phyloP scores from a whole-genome alignment of 2,113 vertebrate species.

The Hippocampus comes region DNA sequence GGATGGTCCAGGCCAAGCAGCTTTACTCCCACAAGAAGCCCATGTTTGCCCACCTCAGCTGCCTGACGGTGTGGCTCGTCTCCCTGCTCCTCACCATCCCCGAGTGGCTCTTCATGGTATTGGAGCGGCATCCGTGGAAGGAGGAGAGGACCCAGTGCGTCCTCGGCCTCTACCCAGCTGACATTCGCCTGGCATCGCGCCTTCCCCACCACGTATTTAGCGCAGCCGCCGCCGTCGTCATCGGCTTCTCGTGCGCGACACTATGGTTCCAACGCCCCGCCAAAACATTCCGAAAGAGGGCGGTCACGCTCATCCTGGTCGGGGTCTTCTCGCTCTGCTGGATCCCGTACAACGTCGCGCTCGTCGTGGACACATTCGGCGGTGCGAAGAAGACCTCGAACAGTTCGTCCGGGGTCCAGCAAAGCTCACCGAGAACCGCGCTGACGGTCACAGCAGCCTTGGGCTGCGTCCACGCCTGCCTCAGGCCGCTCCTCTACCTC shows the following conservation, averaged over 20 bases:
- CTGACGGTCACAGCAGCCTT: slow-evolving; percentile 62
- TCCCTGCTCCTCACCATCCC: slow-evolving; percentile 71
- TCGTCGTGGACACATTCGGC: slow-evolving; percentile 68
- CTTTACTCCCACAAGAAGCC: slow-evolving; percentile 56
- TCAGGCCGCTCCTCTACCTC: slow-evolving; percentile 80
- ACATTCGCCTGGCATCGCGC: slow-evolving; percentile 42
- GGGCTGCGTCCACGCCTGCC: slow-evolving; percentile 77
- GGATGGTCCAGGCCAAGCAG: slow-evolving; percentile 54
- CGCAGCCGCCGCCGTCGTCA: slow-evolving; percentile 56
- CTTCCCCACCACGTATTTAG: slow-evolving; percentile 62
- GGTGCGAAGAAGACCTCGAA: neutral
- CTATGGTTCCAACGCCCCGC: slow-evolving; percentile 38
- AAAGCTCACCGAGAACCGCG: slow-evolving; percentile 31
- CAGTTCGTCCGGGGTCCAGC: accelerated
- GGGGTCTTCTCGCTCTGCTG: slow-evolving; percentile 76
- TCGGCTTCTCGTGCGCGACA: slow-evolving; percentile 65
- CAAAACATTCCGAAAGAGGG: slow-evolving; percentile 54
- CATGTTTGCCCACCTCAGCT: slow-evolving; percentile 43
- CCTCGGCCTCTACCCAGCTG: slow-evolving; percentile 29
- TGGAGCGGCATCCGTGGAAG: accelerated
- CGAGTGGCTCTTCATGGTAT: slow-evolving; percentile 60
- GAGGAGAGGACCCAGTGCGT: slow-evolving; percentile 47
- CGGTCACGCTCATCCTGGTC: slow-evolving; percentile 68
- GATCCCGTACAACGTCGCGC: slow-evolving; percentile 78
- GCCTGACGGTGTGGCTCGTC: slow-evolving; percentile 62